These are phyloP conservation scores for Drosophila kohkoa DNA, from an alignment of 1,140 invertebrate genomes.

Conservation along the genomic window DNA sequence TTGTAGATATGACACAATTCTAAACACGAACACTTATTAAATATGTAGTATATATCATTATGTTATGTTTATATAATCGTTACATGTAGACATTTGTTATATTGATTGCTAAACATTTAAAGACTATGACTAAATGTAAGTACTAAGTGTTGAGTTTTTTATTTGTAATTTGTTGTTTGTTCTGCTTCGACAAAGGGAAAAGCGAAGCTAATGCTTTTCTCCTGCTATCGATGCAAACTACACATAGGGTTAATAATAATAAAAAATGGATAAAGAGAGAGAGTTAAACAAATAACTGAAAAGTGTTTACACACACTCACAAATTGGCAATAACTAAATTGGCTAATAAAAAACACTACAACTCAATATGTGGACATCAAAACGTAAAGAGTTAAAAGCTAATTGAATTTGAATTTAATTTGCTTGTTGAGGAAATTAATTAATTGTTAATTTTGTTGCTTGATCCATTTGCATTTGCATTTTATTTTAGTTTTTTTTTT, in stretches of 20 bases:
- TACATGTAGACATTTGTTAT: conserved; percentile 49
- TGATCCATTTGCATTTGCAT: conserved; percentile 3
- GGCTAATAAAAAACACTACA: conserved; percentile 64
- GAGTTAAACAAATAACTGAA: conserved; percentile 34
- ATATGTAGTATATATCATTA: conserved; percentile 18
- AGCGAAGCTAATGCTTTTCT: conserved; percentile 48
- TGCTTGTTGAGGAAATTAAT: conserved; percentile 19
- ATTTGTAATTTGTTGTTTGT: conserved; percentile 16
- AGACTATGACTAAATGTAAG: conserved; percentile 52
- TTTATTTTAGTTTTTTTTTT: not conserved
- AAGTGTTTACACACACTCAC: conserved; percentile 53
- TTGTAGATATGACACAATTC: conserved; percentile 70
- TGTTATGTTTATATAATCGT: conserved; percentile 19
- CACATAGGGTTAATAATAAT: conserved; percentile 7
- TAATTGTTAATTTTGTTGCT: conserved; percentile 21
- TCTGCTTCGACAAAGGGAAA: not conserved
- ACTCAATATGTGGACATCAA: conserved; percentile 28
- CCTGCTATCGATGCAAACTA: conserved; percentile 32
- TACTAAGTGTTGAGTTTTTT: conserved; percentile 25
- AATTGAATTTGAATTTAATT: conserved; percentile 39
- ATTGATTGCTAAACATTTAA: conserved; percentile 64
- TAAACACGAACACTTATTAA: conserved; percentile 81
- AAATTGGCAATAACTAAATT: conserved; percentile 51
- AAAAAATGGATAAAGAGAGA: not conserved
- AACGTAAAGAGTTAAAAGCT: conserved; percentile 37